Evolutionary conservation across 2,113 vertebrate genomes (phyloP).

Genomic region (Merops nubicus): DNA sequence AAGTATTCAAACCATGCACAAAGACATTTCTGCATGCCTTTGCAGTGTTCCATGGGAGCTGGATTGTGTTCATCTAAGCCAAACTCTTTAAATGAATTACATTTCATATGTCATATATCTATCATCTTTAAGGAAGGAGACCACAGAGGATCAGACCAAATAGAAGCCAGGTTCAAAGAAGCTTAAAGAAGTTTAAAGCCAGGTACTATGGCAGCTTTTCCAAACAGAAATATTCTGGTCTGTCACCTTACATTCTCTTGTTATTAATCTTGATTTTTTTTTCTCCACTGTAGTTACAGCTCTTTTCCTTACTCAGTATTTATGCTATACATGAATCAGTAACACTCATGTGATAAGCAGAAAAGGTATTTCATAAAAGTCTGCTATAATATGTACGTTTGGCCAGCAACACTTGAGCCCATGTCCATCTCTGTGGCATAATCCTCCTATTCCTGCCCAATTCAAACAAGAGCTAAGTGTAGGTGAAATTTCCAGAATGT

Average conservation of each 20-base stretch:
- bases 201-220: conserved; percentile 9
- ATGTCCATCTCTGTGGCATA: background rate
- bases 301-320: background rate
- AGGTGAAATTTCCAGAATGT: background rate
- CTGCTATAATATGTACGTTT: background rate
- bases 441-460: background rate
- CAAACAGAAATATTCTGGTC: conserved; percentile 17
- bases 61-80: conserved; percentile 46
- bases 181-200: conserved; percentile 8
- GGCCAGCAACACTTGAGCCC: background rate
- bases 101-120: conserved; percentile 54
- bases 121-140: conserved; percentile 53
- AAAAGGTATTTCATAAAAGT: background rate
- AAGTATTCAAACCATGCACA: conserved; percentile 56
- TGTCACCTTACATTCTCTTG: conserved; percentile 12
- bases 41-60: conserved; percentile 34
- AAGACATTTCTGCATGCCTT: conserved; percentile 54
- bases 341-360: background rate
- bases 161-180: conserved; percentile 50
- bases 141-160: conserved; percentile 39
- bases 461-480: background rate
- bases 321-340: background rate
- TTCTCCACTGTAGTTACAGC: background rate
- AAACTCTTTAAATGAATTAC: conserved; percentile 38
- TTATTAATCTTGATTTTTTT: background rate